Conservation (phyloP, 2,797 vertebrate species). For the Poliocrania exsul region DNA sequence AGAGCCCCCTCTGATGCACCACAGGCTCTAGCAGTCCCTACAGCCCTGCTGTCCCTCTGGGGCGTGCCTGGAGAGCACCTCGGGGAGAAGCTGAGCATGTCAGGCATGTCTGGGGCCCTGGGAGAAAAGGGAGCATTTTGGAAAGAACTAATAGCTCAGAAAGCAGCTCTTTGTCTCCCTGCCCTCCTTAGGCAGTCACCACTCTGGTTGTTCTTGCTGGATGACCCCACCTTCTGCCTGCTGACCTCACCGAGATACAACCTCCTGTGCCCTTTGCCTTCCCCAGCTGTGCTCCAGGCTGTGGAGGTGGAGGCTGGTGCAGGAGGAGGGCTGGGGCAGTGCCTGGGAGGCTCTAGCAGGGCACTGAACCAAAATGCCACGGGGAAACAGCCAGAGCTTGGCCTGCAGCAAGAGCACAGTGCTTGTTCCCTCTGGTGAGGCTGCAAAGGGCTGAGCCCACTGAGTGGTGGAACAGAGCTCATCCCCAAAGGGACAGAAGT, state of each 20-base stretch:
- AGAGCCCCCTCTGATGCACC: not conserved
- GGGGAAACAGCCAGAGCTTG: not conserved
- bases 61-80: not conserved
- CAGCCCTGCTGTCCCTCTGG: fast-evolving
- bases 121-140: not conserved
- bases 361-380: not conserved
- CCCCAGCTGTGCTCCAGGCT: not conserved
- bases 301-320: not conserved
- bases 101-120: not conserved
- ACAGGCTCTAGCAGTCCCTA: fast-evolving
- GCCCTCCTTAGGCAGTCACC: not conserved
- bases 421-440: not conserved
- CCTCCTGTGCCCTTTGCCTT: not conserved
- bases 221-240: not conserved
- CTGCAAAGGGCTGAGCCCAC: not conserved
- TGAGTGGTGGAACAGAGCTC: not conserved
- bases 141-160: not conserved
- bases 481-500: not conserved
- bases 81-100: not conserved
- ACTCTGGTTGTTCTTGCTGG: not conserved
- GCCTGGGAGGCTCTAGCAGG: not conserved
- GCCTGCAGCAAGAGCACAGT: not conserved
- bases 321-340: not conserved
- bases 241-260: fast-evolving
- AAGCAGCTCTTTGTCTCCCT: not conserved